Base-by-base conservation (phyloP, 2,888 invertebrate species). In the Netelia virgata region DNA sequence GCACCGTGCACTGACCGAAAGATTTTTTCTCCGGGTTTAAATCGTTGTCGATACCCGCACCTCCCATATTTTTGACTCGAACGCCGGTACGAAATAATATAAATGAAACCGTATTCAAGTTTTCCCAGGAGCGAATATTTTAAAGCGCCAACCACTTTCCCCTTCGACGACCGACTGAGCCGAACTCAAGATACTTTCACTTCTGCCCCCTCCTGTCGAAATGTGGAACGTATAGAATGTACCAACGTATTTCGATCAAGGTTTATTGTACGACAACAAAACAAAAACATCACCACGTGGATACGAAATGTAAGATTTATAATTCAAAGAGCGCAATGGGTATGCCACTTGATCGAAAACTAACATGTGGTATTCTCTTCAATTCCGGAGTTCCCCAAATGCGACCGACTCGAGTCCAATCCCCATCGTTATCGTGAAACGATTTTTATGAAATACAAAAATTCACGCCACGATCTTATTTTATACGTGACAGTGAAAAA, bases 1-100 rank as follows among this genome's bases (percentile, higher is more conserved):
- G 64, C 50, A 85, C 53, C 1, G 50, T 43, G 63, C 83, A 79
- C 20, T 69, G 47, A 47, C 76, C 61, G 18, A 43, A 47, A 18
- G 61, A 69, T 64, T 70, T 75, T 20, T 78, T 59, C 11, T 16
- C 28, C 50, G 55, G 47, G n/a, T 59, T 36, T 20, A 64, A 18
- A 50, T 70, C 69, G 3, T 28, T 55, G 47, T 73, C 53, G 11
- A 53, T 47, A 10, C 47, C 43, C 36, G 72, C 10, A 23, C 36
- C 55, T 2, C 43, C 70, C 84, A 85, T 85, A 69, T 23, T 43
- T 28, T 50, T 36, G 1, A 5, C 3, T 47, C 14, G 3, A 14
- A 10, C 14, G 10, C 14, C 14, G 47, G 3, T 10, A 47, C 2
- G 47, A 47, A 47, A 47, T 47, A 0, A 3, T 11, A 36, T 3